Evolutionary conservation across 2,888 invertebrate species (phyloP), one percentile per base, ranked within the genome.

Genomic region (Sthenelais limicola): DNA sequence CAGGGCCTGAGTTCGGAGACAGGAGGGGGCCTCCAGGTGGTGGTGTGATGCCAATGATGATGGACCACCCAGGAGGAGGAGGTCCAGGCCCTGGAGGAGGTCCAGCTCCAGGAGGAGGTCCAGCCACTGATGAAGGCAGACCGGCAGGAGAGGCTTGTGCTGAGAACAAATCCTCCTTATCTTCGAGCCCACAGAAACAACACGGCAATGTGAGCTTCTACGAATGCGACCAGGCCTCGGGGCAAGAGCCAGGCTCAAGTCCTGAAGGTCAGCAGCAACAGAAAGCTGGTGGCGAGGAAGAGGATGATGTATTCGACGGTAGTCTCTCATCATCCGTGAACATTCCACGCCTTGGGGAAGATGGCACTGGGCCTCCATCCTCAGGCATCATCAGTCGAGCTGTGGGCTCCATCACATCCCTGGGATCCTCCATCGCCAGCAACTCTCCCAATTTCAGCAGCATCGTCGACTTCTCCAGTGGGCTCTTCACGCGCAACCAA

Each of bases 391-490:
- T 76, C 26, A 49, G 68, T 7, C 76, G 76, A 15, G 74, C 76
- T 4, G 33, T 74, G 5, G 74, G 73, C 47, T 74, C 74, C 5
- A 43, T 76, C 62, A 73, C 66, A 26, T 74, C 74, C 1, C 30
- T 76, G 4, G 73, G 72, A 3, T 52, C 66, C n/a, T 67, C 68
- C 15, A 43, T 74, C n/a, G 62, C 43, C n/a, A 28, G 38, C 38
- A 24, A 43, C 18, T 70, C 76, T 0, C 83, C 83, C 24, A 80
- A 83, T 68, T 74, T 85, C 62, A 84, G 80, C 76, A 82, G 80
- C 91, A 92, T 97, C 91, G 96, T 96, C 89, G 96, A 96, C 92
- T 94, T 97, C 90, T 95, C 96, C 89, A 94, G 95, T 86, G 96
- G 96, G 89, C 91, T 96, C 3, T 77, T 77, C 52, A 67, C 62